Evolutionary conservation across 1,140 invertebrate species (phyloP), one percentile per base, ranked within the genome.

Genomic region (Trialeurodes vaporariorum): DNA sequence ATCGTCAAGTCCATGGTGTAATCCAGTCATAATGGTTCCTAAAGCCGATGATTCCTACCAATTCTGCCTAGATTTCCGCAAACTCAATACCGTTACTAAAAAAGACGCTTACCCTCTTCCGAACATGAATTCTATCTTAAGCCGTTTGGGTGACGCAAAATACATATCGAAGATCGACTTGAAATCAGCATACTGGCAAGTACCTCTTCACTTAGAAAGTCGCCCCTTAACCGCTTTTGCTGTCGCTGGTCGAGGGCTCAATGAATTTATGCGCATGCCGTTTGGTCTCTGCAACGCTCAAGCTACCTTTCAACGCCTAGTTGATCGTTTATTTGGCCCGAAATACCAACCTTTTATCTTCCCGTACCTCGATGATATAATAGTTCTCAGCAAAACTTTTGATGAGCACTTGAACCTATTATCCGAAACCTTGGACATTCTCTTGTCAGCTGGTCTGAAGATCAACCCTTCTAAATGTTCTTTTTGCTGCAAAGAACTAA

Each of bases 171-270:
- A n/a, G n/a, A n/a, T n/a, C n/a, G n/a, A n/a, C n/a, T n/a, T n/a
- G n/a, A n/a, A n/a, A n/a, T n/a, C n/a, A n/a, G 59, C n/a, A 17
- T 71, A 69, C 27, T 75, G 70, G 68, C 75, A 80, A 59, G 72
- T 79, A 0, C 72, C 73, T 0, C 2, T 80, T 24, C 70, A 69
- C 0, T 66, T 72, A 12, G 49, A n/a, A 0, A 75, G 71, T 27
- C 70, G 69, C 40, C 71, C 75, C 26, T 76, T 77, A 34, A 83
- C 81, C 0, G 79, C 78, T 0, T 82, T 82, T 65, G 73, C 76
- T 5, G 76, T 78, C 0, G 76, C 74, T 0, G 74, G 76, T 5
- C 76, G 73, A 65, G 76, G 77, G 0, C 70, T 77, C 1, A 81
- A 70, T 65, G 73, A 77, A 12, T 82, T 80, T 67, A 70, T 64